Conservation (phyloP, 2,888 invertebrate genomes). For the Leucophenga montana region DNA sequence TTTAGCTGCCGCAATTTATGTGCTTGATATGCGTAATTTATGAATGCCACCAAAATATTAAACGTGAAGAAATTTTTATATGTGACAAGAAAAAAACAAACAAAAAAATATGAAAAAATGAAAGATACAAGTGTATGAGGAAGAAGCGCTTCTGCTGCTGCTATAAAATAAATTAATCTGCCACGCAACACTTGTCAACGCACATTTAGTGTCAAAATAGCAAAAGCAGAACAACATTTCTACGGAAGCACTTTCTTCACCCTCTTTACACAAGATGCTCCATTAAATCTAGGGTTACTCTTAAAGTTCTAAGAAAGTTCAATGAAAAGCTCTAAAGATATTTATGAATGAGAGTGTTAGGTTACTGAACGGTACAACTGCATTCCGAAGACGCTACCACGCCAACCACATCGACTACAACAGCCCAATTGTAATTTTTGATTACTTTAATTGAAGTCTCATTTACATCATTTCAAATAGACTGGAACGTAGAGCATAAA, state of each 20-base stretch:
- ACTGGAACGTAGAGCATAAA: too few species aligned
- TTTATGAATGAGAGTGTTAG: too few species aligned
- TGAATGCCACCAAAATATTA: slow-evolving; percentile 25
- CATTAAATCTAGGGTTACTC: too few species aligned
- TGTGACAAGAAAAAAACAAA: not conserved
- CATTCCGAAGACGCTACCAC: too few species aligned
- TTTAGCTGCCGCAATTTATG: slow-evolving; percentile 44
- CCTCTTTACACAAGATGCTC: not conserved
- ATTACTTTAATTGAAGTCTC: too few species aligned
- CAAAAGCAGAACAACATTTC: not conserved
- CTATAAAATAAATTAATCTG: slow-evolving; percentile 58
- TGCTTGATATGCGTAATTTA: slow-evolving; percentile 47
- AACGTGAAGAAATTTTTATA: not conserved
- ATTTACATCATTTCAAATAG: too few species aligned
- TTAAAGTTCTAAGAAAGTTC: too few species aligned
- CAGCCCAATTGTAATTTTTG: too few species aligned
- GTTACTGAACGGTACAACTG: too few species aligned
- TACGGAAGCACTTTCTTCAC: slow-evolving; percentile 10
- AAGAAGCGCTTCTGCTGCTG: slow-evolving; percentile 32
- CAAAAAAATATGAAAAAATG: not conserved
- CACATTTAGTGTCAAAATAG: slow-evolving; percentile 19
- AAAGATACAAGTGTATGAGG: slow-evolving; percentile 4
- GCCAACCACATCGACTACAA: too few species aligned
- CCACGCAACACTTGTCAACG: slow-evolving; percentile 45
- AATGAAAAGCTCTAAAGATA: too few species aligned